Evolutionary conservation across 2,113 vertebrate species (phyloP).

Genomic region (Hystrix cristata): DNA sequence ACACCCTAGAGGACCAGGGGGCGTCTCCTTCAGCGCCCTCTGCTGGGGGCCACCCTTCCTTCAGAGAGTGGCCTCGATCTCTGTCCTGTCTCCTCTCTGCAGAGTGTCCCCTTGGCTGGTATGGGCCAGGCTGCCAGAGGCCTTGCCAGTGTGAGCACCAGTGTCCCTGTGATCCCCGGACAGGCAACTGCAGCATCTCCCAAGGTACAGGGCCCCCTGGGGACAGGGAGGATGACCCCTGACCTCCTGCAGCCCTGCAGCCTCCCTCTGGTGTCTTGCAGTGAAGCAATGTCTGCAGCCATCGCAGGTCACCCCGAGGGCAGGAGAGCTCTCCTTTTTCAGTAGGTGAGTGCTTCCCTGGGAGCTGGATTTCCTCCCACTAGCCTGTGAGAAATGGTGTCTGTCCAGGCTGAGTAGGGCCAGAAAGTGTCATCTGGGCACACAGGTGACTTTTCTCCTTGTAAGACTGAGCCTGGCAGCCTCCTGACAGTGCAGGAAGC

Average conservation of each 20-base stretch:
- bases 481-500: not conserved
- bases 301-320: constrained; percentile 80
- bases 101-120: constrained; percentile 93
- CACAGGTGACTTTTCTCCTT: not conserved
- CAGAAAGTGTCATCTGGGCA: not conserved
- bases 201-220: constrained; percentile 87
- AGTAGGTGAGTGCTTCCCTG: constrained; percentile 89
- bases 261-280: constrained; percentile 82
- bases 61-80: not conserved
- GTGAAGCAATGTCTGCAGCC: constrained; percentile 89
- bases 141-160: constrained; percentile 89
- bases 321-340: constrained; percentile 81
- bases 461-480: not conserved
- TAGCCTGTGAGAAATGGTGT: rapidly evolving
- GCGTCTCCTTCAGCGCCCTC: not conserved
- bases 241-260: not conserved
- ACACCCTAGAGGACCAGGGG: too few relatives aligned
- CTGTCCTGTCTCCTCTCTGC: not conserved
- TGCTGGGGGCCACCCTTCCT: not conserved
- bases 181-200: constrained; percentile 91
- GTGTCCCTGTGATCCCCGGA: constrained; percentile 92
- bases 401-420: not conserved
- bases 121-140: constrained; percentile 88
- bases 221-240: not conserved
- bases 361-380: not conserved